Percentiles rank a stretch among this genome's conserved stretches.
Evolutionary conservation across 2,888 invertebrate genomes (phyloP).

Genomic region (Drosophila leonis): DNA sequence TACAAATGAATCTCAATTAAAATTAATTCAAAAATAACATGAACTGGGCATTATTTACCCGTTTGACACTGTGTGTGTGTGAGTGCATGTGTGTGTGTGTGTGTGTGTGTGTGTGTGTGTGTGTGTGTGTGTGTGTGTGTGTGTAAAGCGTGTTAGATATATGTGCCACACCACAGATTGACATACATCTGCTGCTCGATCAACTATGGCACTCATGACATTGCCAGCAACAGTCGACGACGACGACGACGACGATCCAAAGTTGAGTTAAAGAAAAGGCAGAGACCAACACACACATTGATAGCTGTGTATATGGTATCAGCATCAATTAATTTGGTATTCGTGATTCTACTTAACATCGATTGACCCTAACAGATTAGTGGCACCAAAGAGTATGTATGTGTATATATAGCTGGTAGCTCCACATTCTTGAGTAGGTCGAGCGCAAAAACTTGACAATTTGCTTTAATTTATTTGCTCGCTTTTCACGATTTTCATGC

Average conservation of each 20-base stretch:
- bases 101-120: background rate
- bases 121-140: constrained; percentile 17
- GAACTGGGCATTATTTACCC: constrained; percentile 80
- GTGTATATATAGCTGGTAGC: constrained; percentile 3
- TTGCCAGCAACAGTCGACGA: constrained; percentile 12
- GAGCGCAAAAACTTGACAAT: constrained; percentile 83
- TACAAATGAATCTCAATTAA: constrained; percentile 82
- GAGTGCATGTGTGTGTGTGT: constrained; percentile 7
- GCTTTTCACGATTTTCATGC: constrained; percentile 52
- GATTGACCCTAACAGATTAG: constrained; percentile 86
- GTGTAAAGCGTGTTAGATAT: constrained; percentile 56
- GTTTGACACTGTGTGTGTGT: constrained; percentile 66
- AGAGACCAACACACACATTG: constrained; percentile 3
- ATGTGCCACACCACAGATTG: constrained; percentile 76
- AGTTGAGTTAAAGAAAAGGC: constrained; percentile 7
- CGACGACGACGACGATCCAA: constrained; percentile 8
- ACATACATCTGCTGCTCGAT: constrained; percentile 72
- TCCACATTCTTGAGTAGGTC: constrained; percentile 72
- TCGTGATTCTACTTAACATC: constrained; percentile 87
- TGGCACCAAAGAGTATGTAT: constrained; percentile 58
- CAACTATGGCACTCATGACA: constrained; percentile 45
- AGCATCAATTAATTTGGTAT: constrained; percentile 85
- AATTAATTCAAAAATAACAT: constrained; percentile 79
- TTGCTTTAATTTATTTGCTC: constrained; percentile 67
- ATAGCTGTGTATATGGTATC: constrained; percentile 61